Evolutionary conservation across 2,888 invertebrate genomes (phyloP).

Genomic region (Myathropa florea): DNA sequence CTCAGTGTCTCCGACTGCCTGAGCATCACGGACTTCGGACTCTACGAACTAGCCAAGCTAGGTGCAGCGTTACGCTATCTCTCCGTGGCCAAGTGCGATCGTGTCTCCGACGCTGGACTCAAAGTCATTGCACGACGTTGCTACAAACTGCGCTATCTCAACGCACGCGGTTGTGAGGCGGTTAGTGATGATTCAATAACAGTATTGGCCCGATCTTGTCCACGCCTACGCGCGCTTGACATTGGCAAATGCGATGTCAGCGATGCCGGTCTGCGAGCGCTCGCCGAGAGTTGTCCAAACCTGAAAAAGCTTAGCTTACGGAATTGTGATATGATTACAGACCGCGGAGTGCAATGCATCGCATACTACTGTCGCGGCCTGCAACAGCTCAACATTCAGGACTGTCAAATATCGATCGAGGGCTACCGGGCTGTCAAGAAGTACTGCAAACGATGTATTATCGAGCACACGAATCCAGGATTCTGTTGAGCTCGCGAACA

Average conservation of each 20-base stretch:
- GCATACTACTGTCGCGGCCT: constrained; percentile 94
- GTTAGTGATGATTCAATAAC: constrained; percentile 96
- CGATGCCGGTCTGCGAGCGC: constrained; percentile 91
- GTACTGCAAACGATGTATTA: constrained; percentile 95
- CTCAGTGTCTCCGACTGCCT: constrained; percentile 94
- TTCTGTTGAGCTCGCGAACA: constrained; percentile 84
- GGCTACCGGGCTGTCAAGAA: constrained; percentile 95
- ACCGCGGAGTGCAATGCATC: constrained; percentile 92
- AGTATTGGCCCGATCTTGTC: constrained; percentile 91
- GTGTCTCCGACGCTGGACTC: constrained; percentile 94
- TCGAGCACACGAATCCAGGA: constrained; percentile 97
- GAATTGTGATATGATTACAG: constrained; percentile 95
- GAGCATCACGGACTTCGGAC: constrained; percentile 93
- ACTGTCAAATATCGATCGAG: constrained; percentile 93
- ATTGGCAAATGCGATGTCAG: constrained; percentile 97
- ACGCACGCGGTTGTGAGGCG: constrained; percentile 95
- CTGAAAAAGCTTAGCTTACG: constrained; percentile 93
- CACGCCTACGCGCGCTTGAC: constrained; percentile 92
- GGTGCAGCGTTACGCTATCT: constrained; percentile 94
- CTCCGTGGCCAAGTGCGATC: constrained; percentile 96
- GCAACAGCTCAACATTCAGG: constrained; percentile 95
- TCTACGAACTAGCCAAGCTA: constrained; percentile 93
- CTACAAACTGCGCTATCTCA: constrained; percentile 93
- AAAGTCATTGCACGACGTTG: constrained; percentile 93
- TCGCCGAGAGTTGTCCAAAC: constrained; percentile 94